A percentile compares a stretch with the other conserved stretches of the same genome.
phyloP scores from a whole-genome alignment of 2,113 vertebrate species.

The Corythaeola cristata region DNA sequence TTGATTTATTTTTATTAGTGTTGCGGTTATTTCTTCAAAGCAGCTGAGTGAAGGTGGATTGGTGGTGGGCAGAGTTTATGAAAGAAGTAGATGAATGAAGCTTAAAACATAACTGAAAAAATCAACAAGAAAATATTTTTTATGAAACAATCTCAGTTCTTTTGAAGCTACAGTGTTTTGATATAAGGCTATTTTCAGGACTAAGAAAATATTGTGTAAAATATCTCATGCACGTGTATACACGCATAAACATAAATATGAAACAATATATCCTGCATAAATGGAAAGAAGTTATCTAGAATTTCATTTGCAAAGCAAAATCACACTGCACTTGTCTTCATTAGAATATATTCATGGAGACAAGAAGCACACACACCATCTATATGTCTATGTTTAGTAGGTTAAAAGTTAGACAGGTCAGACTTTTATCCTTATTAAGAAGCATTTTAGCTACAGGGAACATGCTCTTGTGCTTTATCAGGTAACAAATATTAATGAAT shows the following conservation, averaged over 20 bases:
- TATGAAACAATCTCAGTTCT: neutral
- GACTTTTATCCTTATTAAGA: conserved; percentile 9
- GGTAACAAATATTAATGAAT: neutral
- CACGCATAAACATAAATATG: neutral
- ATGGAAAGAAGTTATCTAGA: neutral
- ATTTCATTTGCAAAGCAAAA: conserved; percentile 26
- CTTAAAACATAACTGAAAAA: neutral
- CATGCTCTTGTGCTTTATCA: neutral
- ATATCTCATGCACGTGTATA: neutral
- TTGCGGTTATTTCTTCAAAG: neutral
- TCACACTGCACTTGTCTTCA: neutral
- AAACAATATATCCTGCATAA: neutral
- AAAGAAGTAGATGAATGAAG: neutral
- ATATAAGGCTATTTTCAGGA: neutral
- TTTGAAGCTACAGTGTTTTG: neutral
- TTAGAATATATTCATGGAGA: neutral
- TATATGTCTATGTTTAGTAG: neutral
- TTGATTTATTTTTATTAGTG: neutral
- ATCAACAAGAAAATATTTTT: neutral
- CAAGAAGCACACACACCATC: neutral
- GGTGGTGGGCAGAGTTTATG: neutral
- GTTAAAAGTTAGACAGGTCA: neutral
- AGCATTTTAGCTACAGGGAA: neutral
- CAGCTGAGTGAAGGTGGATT: neutral
- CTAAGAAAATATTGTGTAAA: neutral